Conservation (phyloP, 2,888 invertebrate species). For the Antheraea assamensis region DNA sequence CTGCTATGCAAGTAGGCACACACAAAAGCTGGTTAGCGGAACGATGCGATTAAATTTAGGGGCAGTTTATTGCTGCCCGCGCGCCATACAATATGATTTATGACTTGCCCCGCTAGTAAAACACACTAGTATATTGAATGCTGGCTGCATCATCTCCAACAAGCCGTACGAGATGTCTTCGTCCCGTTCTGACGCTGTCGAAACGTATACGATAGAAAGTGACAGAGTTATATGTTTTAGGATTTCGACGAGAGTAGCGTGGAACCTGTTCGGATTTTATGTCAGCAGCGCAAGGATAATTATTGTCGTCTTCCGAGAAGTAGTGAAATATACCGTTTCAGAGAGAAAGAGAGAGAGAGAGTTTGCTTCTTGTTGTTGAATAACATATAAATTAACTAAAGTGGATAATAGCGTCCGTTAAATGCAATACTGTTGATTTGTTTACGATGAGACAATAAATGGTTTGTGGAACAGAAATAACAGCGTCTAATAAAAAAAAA, state of each 20-base stretch:
- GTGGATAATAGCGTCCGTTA: neutral
- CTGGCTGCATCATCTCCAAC: constrained; percentile 37
- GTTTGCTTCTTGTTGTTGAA: constrained; percentile 6
- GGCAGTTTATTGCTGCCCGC: constrained; percentile 43
- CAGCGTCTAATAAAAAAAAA: too few species aligned
- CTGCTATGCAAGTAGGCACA: neutral
- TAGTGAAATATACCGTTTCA: constrained; percentile 2
- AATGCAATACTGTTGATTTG: neutral
- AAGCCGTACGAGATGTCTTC: neutral
- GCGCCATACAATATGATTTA: constrained; percentile 51
- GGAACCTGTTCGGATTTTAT: constrained; percentile 11
- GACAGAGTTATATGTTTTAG: neutral
- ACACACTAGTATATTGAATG: constrained; percentile 36
- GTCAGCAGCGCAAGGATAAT: constrained; percentile 13
- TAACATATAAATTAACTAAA: neutral
- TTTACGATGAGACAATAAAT: too few species aligned
- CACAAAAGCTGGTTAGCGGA: constrained; percentile 36
- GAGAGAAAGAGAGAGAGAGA: neutral
- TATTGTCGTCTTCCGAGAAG: constrained; percentile 5
- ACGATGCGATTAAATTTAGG: constrained; percentile 55
- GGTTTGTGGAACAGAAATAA: too few species aligned
- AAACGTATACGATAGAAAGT: neutral
- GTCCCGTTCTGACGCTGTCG: neutral
- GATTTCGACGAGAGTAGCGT: neutral
- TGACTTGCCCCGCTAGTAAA: constrained; percentile 46